Base-by-base conservation (phyloP, 1,140 invertebrate species). In the Physella acuta region DNA sequence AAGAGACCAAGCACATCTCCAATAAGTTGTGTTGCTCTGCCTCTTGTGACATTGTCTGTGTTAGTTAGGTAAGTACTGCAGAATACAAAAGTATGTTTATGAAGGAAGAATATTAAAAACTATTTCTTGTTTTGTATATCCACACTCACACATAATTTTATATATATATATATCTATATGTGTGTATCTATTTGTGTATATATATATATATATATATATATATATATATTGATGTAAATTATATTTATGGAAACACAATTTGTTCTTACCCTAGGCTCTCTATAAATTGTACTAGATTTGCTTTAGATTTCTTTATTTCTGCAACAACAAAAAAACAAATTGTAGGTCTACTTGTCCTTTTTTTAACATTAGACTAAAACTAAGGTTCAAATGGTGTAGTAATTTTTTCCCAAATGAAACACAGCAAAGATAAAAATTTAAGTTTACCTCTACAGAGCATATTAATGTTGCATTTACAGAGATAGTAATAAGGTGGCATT, bases 21-120 rank as follows among this genome's bases (percentile, higher is more conserved):
- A n/a, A 78, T 60, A n/a, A 76, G 65, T 14, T 65, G 59, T 49
- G 76, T 76, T 8, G 73, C 76, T 36, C 71, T 36, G 17, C 65
- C 66, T 69, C 76, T 68, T 20, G 39, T 44, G 1, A 49, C 59
- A 44, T 39, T 61, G 33, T 69, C 71, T 20, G 44, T 58, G 51
- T 44, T 74, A 17, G 73, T 76, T 34, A 77, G 65, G 49, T 71
- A 68, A 58, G 66, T 39, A 26, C 75, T 77, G 51, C 51, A 70
- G 58, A 56, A 36, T 58, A 36, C 0, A 24, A 44, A 2, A 0
- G 17, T 0, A 44, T 11, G 1, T 0, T 20, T 49, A 0, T 37
- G 20, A 24, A n/a, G 20, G n/a, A 24, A 1, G 8, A 28, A 44
- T n/a, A 24, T n/a, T 28, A 44, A 26, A 24, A 49, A 8, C 33